phyloP scores from a whole-genome alignment of 2,888 invertebrate genomes.

The Morpho achilles region DNA sequence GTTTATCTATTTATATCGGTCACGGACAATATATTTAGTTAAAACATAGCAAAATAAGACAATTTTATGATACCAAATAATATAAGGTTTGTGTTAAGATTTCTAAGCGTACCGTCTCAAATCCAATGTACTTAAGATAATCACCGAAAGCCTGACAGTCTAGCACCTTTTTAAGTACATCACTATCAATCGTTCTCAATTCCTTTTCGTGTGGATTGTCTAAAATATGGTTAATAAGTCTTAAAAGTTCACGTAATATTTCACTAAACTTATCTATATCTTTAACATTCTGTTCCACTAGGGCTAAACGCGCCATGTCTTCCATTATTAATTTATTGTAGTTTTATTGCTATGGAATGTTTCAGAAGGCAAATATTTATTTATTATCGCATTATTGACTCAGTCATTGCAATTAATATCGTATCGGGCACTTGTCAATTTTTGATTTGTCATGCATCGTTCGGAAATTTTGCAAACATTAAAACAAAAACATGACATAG shows the following conservation, averaged over 20 bases:
- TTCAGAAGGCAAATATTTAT: constrained; percentile 33
- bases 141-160: constrained; percentile 48
- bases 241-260: constrained; percentile 54
- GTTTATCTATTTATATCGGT: neutral
- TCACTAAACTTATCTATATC: constrained; percentile 49
- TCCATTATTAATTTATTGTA: constrained; percentile 49
- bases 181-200: constrained; percentile 47
- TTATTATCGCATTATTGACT: constrained; percentile 31
- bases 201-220: constrained; percentile 61
- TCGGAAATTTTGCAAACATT: constrained; percentile 14
- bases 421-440: constrained; percentile 52
- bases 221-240: constrained; percentile 51
- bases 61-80: too few relatives aligned
- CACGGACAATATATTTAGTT: neutral
- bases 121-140: constrained; percentile 66
- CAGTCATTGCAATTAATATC: constrained; percentile 16
- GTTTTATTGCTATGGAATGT: constrained; percentile 21
- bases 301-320: constrained; percentile 65
- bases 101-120: constrained; percentile 44
- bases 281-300: constrained; percentile 58
- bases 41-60: too few relatives aligned
- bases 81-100: neutral
- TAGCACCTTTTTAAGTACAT: constrained; percentile 41
- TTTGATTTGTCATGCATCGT: constrained; percentile 52
- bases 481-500: neutral